These are phyloP conservation scores for Eclectus roratus DNA, from an alignment of 2,113 vertebrate genomes.

Conservation along the genomic window DNA sequence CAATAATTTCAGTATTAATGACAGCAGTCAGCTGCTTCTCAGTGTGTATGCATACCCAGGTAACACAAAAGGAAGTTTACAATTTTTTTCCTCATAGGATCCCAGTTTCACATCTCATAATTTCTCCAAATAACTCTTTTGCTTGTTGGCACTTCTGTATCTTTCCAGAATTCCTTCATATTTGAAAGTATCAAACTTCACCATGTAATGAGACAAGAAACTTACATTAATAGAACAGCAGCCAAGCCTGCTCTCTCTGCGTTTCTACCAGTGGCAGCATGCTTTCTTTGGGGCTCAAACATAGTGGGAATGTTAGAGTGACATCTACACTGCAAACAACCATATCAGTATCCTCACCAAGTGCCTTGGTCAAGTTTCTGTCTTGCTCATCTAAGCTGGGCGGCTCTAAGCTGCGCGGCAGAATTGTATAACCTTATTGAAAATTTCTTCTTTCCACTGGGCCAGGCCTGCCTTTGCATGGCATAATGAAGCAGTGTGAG, in stretches of 20 bases:
- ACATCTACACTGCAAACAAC: neutral
- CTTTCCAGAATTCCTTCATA: neutral
- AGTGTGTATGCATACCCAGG: fast-evolving
- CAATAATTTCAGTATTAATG: neutral
- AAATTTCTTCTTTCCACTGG: neutral
- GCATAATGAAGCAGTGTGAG: neutral
- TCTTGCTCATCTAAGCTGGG: neutral
- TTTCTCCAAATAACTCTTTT: neutral
- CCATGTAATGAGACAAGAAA: neutral
- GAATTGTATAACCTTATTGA: neutral
- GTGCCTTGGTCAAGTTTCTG: neutral
- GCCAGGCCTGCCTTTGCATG: neutral
- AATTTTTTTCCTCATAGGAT: neutral
- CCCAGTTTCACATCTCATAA: neutral
- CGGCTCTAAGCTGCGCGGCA: neutral
- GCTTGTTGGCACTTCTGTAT: neutral
- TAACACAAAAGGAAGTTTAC: neutral
- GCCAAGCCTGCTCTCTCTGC: neutral
- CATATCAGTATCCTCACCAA: neutral
- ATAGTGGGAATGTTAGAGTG: fast-evolving
- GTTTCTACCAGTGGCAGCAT: neutral
- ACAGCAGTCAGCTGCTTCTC: neutral
- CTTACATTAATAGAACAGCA: neutral
- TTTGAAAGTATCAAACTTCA: neutral
- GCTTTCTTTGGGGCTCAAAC: neutral